Evolutionary conservation across 1,140 invertebrate species (phyloP), one percentile per base, ranked within the genome.

Genomic region (Melanaphis sacchari): DNA sequence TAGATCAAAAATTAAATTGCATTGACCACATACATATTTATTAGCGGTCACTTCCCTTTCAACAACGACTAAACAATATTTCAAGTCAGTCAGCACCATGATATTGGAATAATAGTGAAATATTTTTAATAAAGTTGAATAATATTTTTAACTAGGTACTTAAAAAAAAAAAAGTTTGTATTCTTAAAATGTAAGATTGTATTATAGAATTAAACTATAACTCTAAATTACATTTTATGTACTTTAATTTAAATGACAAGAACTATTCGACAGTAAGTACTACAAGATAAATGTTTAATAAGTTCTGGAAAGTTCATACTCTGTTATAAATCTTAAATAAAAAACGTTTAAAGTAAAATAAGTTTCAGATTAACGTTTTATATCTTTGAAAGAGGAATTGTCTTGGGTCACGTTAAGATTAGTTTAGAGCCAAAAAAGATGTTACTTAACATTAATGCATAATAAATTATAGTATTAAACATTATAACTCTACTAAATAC

Each of bases 321-420:
- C n/a, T 24, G 84, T 54, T 89, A 54, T 89, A 89, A 89, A 89
- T 89, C 46, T 52, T 38, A 43, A 38, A 22, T 54, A 89, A 43
- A 89, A 89, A 89, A 89, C 87, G 46, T 38, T 89, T 49, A 54
- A 52, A 52, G 46, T 52, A 43, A 89, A 89, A 89, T 49, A 89
- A 88, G 85, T 88, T 88, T 15, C 31, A 88, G 43, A 88, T 88
- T 88, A 46, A 89, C 46, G 49, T 52, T 89, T 38, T 38, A 89
- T 2, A 43, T 52, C 87, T 89, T 52, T 88, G 31, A 52, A 88
- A 49, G 22, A 54, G 43, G 26, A 89, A 52, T 38, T 52, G 31
- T 54, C 49, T 52, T 43, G 49, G 87, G 43, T 22, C 36, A 26
- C 49, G 38, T 89, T 38, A 89, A 89, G n/a, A 89, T 54, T 89